Evolutionary conservation across 1,140 invertebrate species (phyloP), one percentile per base, ranked within the genome.

Genomic region (Drosophila subpulchrella): DNA sequence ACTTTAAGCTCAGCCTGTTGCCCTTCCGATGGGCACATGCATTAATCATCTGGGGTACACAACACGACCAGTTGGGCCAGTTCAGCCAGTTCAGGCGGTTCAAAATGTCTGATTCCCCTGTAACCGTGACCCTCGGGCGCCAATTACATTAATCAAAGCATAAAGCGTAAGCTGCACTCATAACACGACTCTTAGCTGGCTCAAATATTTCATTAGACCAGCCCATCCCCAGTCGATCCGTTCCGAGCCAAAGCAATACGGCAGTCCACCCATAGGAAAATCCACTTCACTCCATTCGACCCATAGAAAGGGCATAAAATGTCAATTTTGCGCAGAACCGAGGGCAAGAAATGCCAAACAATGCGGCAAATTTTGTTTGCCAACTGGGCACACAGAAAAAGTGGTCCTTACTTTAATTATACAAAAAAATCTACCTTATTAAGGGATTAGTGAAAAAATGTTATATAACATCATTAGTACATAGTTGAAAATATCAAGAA

Each of bases 61-160:
- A 71, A 53, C 34, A 59, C 38, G 39, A 15, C 36, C 13, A 44
- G 32, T 8, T 13, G 34, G 24, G 34, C 36, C 13, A 44, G 32
- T 8, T 13, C 34, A 17, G 34, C 36, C 39, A 36, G 67, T 65
- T 75, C 56, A 55, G 30, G 20, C 34, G 34, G 68, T 65, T 78
- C 53, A 58, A 78, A 75, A 50, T 81, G 73, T 70, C 81, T 73
- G 73, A 78, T 65, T 53, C 36, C 48, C n/a, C 48, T 24, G 59
- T 36, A 63, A 34, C 34, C 39, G 41, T 38, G 51, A 39, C 50
- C 82, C 75, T 50, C 56, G 82, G 72, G 76, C 75, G 55, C 59
- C 79, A 88, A 86, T 88, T 86, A 86, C 82, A 86, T 86, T 86
- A 85, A 85, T 85, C 82, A 88, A 72, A 71, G 78, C 71, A 61